Evolutionary conservation across 2,113 vertebrate genomes (phyloP).

Genomic region (Dendrocopos noguchii): DNA sequence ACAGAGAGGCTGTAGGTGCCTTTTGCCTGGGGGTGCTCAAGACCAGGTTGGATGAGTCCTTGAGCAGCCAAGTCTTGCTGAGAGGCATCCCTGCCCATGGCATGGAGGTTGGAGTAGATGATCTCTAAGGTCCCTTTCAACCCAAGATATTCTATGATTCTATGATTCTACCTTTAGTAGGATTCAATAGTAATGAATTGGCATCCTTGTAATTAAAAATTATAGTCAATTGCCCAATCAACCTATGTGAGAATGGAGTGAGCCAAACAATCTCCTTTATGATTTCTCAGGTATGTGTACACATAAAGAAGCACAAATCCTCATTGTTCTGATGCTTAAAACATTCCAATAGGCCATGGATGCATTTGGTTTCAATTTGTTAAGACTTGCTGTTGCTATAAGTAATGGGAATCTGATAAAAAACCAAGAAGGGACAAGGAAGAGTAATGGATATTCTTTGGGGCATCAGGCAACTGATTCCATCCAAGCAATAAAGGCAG

Average conservation of each 20-base stretch:
- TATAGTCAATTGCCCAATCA: not conserved
- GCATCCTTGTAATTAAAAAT: no score
- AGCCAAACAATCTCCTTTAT: not conserved
- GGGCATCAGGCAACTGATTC: not conserved
- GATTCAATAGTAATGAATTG: no score
- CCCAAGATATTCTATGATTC: no score
- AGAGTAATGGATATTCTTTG: not conserved
- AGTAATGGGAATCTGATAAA: not conserved
- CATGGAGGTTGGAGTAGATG: no score
- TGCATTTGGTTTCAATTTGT: not conserved
- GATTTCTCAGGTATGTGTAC: not conserved
- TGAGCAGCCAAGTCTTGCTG: no score
- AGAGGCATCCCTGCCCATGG: no score
- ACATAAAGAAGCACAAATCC: not conserved
- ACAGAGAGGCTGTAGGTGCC: no score
- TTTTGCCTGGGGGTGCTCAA: no score
- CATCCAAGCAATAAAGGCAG: not conserved
- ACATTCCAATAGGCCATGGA: not conserved
- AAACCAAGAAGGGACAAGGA: not conserved
- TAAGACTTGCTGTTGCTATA: not conserved
- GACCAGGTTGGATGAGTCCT: no score
- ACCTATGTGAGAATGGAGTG: not conserved
- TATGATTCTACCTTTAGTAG: no score
- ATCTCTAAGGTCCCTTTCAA: no score
- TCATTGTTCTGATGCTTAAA: not conserved